phyloP scores from a whole-genome alignment of 2,113 vertebrate species.

The Notechis scutatus region DNA sequence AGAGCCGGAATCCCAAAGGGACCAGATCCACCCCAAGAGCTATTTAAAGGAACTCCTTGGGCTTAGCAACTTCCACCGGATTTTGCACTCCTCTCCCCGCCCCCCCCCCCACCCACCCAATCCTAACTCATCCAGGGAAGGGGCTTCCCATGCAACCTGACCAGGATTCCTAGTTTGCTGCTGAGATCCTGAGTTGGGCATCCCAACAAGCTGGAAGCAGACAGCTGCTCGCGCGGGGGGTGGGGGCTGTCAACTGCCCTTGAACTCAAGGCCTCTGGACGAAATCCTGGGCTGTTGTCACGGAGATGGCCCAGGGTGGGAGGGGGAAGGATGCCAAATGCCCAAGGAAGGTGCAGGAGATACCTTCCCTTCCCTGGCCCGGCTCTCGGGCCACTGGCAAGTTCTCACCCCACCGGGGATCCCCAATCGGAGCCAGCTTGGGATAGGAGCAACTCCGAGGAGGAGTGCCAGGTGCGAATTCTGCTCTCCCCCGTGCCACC shows the following conservation, averaged over 20 bases:
- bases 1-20: not conserved
- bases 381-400: not conserved
- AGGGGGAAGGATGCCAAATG: not conserved
- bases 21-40: not conserved
- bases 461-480: not conserved
- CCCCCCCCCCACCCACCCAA: not conserved
- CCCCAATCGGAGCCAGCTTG: not conserved
- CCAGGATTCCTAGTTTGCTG: not conserved
- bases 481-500: not conserved
- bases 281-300: too few relatives aligned
- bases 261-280: accelerated
- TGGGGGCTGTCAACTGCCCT: not conserved
- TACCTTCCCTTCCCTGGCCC: accelerated
- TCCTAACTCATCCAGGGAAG: not conserved
- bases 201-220: not conserved
- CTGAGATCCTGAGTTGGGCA: too few relatives aligned
- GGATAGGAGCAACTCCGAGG: not conserved
- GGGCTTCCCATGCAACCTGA: too few relatives aligned
- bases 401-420: not conserved
- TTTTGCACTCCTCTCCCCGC: too few relatives aligned
- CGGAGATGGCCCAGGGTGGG: not conserved
- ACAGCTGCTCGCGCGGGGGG: accelerated
- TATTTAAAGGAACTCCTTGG: not conserved
- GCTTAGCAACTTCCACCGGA: too few relatives aligned
- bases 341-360: not conserved